These are phyloP conservation scores for Cacatua alba DNA, from an alignment of 2,113 vertebrate species.

Conservation along the genomic window DNA sequence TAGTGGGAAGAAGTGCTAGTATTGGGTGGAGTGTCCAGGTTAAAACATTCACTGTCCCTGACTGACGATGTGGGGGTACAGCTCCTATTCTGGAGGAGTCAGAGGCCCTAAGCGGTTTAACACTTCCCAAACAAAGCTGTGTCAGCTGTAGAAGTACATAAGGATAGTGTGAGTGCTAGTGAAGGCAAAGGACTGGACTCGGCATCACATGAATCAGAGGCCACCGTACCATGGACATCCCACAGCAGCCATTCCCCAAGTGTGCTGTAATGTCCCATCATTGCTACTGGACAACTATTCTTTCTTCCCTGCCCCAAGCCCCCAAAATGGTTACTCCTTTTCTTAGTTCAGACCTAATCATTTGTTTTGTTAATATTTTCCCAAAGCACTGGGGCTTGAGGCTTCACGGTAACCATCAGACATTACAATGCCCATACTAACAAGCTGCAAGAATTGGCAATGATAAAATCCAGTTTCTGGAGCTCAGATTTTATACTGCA, in stretches of 20 bases:
- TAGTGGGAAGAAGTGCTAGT: neutral
- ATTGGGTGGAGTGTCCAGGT: fast-evolving
- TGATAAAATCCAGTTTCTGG: neutral
- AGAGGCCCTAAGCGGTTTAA: neutral
- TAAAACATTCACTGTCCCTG: neutral
- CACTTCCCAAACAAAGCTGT: neutral
- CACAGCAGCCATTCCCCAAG: neutral
- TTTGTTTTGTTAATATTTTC: neutral
- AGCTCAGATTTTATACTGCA: neutral
- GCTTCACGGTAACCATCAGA: neutral
- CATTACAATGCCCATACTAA: neutral
- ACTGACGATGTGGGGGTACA: fast-evolving
- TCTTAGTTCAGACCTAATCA: neutral
- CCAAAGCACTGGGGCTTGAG: fast-evolving
- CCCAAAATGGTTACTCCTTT: neutral
- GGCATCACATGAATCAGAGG: fast-evolving
- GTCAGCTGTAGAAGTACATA: fast-evolving
- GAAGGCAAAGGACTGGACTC: neutral
- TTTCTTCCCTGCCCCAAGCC: neutral
- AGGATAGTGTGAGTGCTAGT: neutral
- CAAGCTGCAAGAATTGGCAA: neutral
- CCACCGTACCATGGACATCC: fast-evolving
- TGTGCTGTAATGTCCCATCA: fast-evolving
- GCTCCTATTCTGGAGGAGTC: neutral
- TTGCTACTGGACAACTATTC: fast-evolving